Conservation (phyloP, 2,113 vertebrate genomes). For the Corynorhinus townsendii region DNA sequence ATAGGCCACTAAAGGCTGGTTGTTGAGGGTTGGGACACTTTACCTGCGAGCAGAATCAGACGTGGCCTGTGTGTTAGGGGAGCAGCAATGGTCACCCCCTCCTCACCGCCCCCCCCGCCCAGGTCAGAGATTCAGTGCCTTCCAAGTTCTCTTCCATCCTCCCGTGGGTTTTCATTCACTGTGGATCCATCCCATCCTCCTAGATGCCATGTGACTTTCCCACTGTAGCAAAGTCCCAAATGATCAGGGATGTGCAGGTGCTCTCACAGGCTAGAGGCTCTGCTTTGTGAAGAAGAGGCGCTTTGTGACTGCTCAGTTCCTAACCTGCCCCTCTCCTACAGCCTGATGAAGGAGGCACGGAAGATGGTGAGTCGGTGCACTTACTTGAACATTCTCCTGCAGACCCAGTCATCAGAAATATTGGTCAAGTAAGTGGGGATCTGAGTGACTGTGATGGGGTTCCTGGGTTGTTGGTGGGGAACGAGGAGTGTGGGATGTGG, state of each 20-base stretch:
- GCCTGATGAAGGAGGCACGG: constrained; percentile 94
- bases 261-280: background rate
- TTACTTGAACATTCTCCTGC: constrained; percentile 95
- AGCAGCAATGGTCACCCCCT: background rate
- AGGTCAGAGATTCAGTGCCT: background rate
- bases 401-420: constrained; percentile 91
- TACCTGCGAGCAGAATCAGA: background rate
- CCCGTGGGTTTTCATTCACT: background rate
- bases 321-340: constrained; percentile 57
- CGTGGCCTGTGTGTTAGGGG: background rate
- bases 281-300: background rate
- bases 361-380: constrained; percentile 98
- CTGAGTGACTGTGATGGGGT: background rate
- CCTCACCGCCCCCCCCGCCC: background rate
- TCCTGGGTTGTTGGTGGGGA: background rate
- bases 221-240: background rate
- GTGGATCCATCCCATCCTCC: background rate
- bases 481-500: background rate
- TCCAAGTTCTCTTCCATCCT: background rate
- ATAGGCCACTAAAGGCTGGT: background rate
- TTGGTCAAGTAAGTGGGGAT: constrained; percentile 85
- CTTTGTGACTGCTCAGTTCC: background rate
- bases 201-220: background rate
- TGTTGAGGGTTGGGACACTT: background rate
- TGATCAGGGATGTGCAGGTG: background rate